Evolutionary conservation across 2,888 invertebrate genomes (phyloP).

Genomic region (Lissocephala sabroskyi): DNA sequence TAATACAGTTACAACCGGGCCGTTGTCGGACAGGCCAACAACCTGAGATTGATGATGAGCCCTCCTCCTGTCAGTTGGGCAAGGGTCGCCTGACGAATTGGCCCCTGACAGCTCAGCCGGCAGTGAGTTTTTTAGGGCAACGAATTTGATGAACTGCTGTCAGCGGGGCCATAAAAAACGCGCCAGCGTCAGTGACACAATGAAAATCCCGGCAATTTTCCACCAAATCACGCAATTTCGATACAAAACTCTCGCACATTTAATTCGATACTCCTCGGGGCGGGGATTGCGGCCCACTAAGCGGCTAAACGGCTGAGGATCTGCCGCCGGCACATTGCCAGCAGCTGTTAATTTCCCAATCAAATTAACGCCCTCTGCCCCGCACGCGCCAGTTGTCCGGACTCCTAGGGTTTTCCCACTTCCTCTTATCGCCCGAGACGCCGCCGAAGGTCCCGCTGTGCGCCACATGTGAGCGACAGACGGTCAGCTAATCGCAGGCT

Average conservation of each 20-base stretch:
- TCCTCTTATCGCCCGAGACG: too few species aligned
- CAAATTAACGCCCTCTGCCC: conserved; percentile 26
- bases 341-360: conserved; percentile 37
- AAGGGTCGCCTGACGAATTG: conserved; percentile 41
- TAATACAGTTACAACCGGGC: conserved; percentile 46
- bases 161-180: too few species aligned
- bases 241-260: conserved; percentile 39
- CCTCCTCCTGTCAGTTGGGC: conserved; percentile 10
- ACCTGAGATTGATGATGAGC: conserved; percentile 45
- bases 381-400: conserved; percentile 49
- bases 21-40: too few species aligned
- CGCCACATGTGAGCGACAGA: background rate
- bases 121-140: conserved; percentile 23
- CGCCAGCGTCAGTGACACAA: too few species aligned
- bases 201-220: conserved; percentile 36
- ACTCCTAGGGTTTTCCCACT: too few species aligned
- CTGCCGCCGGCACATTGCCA: conserved; percentile 15
- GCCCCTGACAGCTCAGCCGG: conserved; percentile 5
- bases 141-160: conserved; percentile 34
- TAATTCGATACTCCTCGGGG: conserved; percentile 1
- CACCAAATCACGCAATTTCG: conserved; percentile 54
- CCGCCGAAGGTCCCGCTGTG: conserved; percentile 23
- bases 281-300: conserved; percentile 10
- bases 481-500: too few species aligned
- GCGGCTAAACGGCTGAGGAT: conserved; percentile 36